Evolutionary conservation across 2,797 vertebrate genomes (phyloP), one percentile per base, ranked within the genome.

Genomic region (Todus mexicanus): DNA sequence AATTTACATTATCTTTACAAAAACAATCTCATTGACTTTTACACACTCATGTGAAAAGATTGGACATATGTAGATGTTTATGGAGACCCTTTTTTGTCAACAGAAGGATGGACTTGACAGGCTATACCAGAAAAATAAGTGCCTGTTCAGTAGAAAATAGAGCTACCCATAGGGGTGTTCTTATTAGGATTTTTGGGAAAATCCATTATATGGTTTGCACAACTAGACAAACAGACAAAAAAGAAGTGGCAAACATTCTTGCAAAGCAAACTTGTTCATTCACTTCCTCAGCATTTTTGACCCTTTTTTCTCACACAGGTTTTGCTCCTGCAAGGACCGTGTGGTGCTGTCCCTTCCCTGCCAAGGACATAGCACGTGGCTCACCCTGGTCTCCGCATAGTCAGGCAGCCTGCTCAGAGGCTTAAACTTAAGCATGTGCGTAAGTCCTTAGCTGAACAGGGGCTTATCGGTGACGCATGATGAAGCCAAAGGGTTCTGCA

Each of bases 101-200:
- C 11, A 42, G 80, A 60, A 71, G 54, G 43, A 40, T 71, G 56
- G 56, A 50, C n/a, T 66, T 53, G 40, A 53, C 10, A 57, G 65
- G 51, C n/a, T 75, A 16, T n/a, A 31, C 27, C 57, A 53, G 43
- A 60, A 81, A 27, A 40, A 60, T 38, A 79, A 87, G 8, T 65
- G 47, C 48, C 16, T 76, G 87, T 61, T 71, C 31, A n/a, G 70
- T 70, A 91, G 51, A 84, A 92, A 87, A 61, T 3, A 57, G 50
- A 76, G 33, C 19, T 75, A 60, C 19, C 26, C 18, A 38, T 18
- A 50, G 43, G 56, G 19, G 8, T 35, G 51, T 63, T 81, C 45
- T 21, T 2, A 19, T 22, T 20, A 63, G 26, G 17, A 33, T 60
- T 74, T 59, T 84, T 23, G n/a, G 66, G 45, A 56, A 76, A 63